Evolutionary conservation across 2,797 vertebrate genomes (phyloP), one percentile per base, ranked within the genome.

Genomic region (Phrynocephalus vlangalii): DNA sequence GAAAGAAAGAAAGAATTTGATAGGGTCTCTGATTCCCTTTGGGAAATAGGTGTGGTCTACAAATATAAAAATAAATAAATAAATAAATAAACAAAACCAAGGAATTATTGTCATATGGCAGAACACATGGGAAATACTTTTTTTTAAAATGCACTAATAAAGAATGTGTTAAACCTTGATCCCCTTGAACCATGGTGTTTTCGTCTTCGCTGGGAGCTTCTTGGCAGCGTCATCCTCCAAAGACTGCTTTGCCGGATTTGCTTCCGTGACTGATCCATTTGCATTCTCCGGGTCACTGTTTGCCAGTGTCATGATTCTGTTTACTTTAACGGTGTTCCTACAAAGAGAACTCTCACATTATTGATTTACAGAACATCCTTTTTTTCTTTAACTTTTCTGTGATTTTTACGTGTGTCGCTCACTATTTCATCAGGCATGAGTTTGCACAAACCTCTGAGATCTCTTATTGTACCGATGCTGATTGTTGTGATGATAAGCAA

Each of bases 151-250:
- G 5, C 6, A 79, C 86, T 67, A 89, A 78, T 82, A 86, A 66
- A 44, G 83, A 82, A 90, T 5, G 15, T 6, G 79, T 10, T 91
- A 91, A 73, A 97, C 97, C 97, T 96, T 97, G 90, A 97, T 87
- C 85, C 93, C 92, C 75, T 68, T 52, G 71, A 82, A 90, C 78
- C 77, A 82, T 10, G 89, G 87, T 10, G 33, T 24, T 84, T 87
- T 93, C 76, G 78, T 92, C 91, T 91, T 87, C 33, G 3, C 26
- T 2, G 93, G 52, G 50, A 67, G n/a, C 3, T 38, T 52, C 50
- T 48, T 81, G 44, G 82, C 84, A 84, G 38, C 30, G 72, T 91
- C 84, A 1, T 93, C 91, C 30, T 87, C 91, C 78, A 80, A 87
- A 91, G 88, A 5, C 3, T 94, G 91, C 1, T 50, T 48, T 68